A percentile compares a stretch with the other conserved stretches of the same genome.
phyloP scores from a whole-genome alignment of 2,888 invertebrate genomes.

The Epinotia nisella region DNA sequence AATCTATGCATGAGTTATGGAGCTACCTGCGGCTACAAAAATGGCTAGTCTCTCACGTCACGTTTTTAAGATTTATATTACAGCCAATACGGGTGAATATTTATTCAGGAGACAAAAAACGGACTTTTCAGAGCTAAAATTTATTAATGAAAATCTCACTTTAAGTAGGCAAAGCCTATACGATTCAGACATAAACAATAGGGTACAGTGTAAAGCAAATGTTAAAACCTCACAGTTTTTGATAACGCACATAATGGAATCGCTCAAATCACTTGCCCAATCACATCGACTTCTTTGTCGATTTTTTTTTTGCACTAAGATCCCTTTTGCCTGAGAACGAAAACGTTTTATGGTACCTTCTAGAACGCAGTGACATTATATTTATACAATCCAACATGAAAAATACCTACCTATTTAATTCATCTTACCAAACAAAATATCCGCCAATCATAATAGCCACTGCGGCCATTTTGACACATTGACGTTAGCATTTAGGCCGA shows the following conservation, averaged over 20 bases:
- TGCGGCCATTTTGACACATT: constrained; percentile 6
- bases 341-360: background rate
- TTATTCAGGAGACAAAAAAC: background rate
- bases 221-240: background rate
- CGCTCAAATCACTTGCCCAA: background rate
- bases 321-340: background rate
- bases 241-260: background rate
- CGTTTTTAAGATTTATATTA: background rate
- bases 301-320: background rate
- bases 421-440: background rate
- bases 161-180: background rate
- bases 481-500: constrained; percentile 15
- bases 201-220: background rate
- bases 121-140: background rate
- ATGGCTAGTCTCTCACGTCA: background rate
- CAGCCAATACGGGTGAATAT: too few species aligned
- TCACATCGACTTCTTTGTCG: background rate
- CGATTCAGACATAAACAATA: too few species aligned
- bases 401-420: background rate
- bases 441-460: background rate
- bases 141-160: background rate
- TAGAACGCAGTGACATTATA: background rate
- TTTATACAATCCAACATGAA: background rate
- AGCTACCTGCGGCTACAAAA: background rate
- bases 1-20: constrained; percentile 13